Conservation (phyloP, 2,797 vertebrate species). For the Melanotaenia parkinsoni region DNA sequence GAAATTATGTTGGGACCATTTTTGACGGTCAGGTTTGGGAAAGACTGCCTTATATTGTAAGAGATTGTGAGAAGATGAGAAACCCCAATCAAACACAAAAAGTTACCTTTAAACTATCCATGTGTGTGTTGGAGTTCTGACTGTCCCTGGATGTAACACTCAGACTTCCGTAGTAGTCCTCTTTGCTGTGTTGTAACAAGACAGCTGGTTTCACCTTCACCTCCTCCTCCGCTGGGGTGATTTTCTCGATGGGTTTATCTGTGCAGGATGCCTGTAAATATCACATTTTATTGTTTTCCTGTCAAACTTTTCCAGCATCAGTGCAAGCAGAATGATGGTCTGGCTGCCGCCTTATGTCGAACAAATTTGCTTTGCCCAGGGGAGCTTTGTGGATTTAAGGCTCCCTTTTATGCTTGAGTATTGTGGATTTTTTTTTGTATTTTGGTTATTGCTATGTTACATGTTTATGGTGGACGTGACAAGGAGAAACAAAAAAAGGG, state of each 20-base stretch:
- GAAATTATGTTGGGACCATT: no score
- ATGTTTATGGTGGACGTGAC: not conserved
- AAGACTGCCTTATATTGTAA: no score
- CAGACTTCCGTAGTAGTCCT: conserved; percentile 82
- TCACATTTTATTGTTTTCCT: not conserved
- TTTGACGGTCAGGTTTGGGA: no score
- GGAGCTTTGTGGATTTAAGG: no score
- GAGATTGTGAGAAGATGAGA: not conserved
- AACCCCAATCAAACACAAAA: not conserved
- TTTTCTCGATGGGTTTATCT: conserved; percentile 56
- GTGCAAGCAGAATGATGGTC: not conserved
- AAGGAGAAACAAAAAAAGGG: not conserved
- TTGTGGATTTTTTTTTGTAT: no score
- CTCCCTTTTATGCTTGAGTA: no score
- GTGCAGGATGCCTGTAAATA: conserved; percentile 47
- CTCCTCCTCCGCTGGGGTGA: conserved; percentile 55
- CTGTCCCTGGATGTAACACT: conserved; percentile 60
- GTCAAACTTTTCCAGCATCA: not conserved
- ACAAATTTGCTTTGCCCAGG: no score
- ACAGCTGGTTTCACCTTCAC: conserved; percentile 62
- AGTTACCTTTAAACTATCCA: conserved; percentile 83
- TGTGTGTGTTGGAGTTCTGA: conserved; percentile 47
- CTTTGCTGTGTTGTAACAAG: conserved; percentile 52
- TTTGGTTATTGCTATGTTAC: not conserved
- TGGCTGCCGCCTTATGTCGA: not conserved